These are phyloP conservation scores for Aquatica leii DNA, from an alignment of 2,888 invertebrate genomes.

Conservation along the genomic window DNA sequence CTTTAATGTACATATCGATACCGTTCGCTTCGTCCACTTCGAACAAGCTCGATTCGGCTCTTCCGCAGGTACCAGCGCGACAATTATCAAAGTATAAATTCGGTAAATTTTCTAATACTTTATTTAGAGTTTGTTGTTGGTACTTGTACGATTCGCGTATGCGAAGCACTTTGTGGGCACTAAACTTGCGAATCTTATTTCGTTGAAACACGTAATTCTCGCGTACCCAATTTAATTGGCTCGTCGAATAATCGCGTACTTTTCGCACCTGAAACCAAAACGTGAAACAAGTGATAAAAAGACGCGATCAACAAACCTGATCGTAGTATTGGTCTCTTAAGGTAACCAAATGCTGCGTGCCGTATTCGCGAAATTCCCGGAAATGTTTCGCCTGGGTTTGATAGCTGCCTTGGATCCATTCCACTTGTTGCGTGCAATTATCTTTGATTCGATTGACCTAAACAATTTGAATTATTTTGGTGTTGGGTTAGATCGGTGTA, in stretches of 20 bases:
- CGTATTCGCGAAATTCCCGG: slow-evolving; percentile 89
- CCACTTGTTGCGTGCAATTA: slow-evolving; percentile 93
- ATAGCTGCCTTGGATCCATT: slow-evolving; percentile 93
- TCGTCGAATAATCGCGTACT: slow-evolving; percentile 90
- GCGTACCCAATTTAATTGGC: slow-evolving; percentile 91
- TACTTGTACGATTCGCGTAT: slow-evolving; percentile 94
- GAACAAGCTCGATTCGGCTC: slow-evolving; percentile 78
- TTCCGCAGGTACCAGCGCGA: slow-evolving; percentile 81
- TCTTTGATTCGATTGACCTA: slow-evolving; percentile 88
- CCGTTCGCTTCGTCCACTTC: slow-evolving; percentile 70
- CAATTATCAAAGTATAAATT: slow-evolving; percentile 93
- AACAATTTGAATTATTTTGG: slow-evolving; percentile 19
- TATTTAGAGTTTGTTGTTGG: slow-evolving; percentile 94
- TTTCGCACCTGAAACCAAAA: slow-evolving; percentile 82
- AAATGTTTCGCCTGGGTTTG: slow-evolving; percentile 86
- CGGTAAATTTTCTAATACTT: slow-evolving; percentile 91
- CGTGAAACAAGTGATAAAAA: too few species aligned
- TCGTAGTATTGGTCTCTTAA: slow-evolving; percentile 92
- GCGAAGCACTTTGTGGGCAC: slow-evolving; percentile 88
- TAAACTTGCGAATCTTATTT: slow-evolving; percentile 93
- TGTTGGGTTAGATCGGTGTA: slow-evolving; percentile 10
- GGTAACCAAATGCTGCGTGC: slow-evolving; percentile 85
- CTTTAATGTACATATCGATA: slow-evolving; percentile 74
- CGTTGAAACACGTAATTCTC: slow-evolving; percentile 96
- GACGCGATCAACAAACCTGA: slow-evolving; percentile 79